Evolutionary conservation across 2,797 vertebrate genomes (phyloP), one percentile per base, ranked within the genome.

Genomic region (Xerus rutilus): DNA sequence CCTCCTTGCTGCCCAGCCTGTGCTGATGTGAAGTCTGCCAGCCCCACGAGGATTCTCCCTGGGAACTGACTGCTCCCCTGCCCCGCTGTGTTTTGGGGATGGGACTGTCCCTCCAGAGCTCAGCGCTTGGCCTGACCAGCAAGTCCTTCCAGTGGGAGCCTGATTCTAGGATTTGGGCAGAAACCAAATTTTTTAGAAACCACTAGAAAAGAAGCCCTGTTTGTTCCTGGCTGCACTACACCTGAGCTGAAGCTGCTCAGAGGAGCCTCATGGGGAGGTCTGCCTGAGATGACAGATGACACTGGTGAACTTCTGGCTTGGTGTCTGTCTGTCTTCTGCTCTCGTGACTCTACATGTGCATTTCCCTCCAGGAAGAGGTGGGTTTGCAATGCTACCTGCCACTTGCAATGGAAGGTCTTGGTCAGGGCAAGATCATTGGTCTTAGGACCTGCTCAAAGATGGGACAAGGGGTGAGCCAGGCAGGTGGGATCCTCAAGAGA

Each of bases 201-300:
- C 17, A 7, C 25, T 3, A 5, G 70, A 9, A 14, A 72, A 70
- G 21, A 28, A 84, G 1, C 18, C 0, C 28, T 5, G 2, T 7
- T 10, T 20, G 20, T 17, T 28, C 49, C 14, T 13, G 39, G 1
- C 28, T 30, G 28, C 1, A 0, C 39, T 30, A 7, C 30, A 14
- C 47, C 1, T 5, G 20, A 0, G 0, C 25, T 25, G 4, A 59
- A 3, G 32, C 23, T 11, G 17, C 35, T 2, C 1, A 72, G 73
- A 43, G 25, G 47, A 17, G 0, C 15, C 1, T 2, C 0, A 3
- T 7, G 3, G 0, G 1, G 20, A 7, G 70, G 9, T 45, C 11
- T 20, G 2, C 64, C 35, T 7, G 1, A 14, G 52, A 13, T 2
- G 3, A 0, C 25, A 28, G 25, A 3, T 32, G 39, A 12, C 4